Evolutionary conservation across 2,113 vertebrate genomes (phyloP), one percentile per base, ranked within the genome.

Genomic region (Osmerus mordax): DNA sequence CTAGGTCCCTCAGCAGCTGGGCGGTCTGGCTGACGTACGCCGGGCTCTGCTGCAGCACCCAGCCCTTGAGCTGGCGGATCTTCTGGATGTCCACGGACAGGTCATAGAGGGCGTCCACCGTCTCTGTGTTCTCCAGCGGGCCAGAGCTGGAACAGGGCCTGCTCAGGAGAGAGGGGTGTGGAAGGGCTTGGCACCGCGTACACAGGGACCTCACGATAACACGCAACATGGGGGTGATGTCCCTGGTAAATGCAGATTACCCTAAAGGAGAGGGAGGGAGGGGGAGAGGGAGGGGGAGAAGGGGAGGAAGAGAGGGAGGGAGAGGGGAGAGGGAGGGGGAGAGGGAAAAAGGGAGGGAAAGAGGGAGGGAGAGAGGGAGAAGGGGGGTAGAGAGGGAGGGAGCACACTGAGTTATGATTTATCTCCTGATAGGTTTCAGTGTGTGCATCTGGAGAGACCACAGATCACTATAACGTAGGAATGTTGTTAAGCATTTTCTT

Each of bases 71-170:
- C 74, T 93, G 91, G 12, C 94, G 92, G 29, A 99, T 90, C 72
- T 96, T 98, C 4, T 89, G 90, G 74, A 98, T 18, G 67, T 99
- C 94, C 19, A 97, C 92, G 2, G 93, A 94, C 63, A 96, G 83
- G 19, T 82, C 75, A 29, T 77, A 88, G 32, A 99, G 92, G 51
- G 78, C 88, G 68, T 94, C 88, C 0, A 97, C 76, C 0, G 94
- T 94, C 73, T 81, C 82, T 58, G 85, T 87, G 70, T 98, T 98
- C 88, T 98, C 96, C 18, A 54, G 70, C 14, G 73, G 67, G 83
- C 32, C 59, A 14, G 36, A 72, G 7, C 29, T 84, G 4, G 63
- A 75, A 62, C 77, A 87, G 29, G 62, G 41, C 62, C 84, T 83
- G 14, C 73, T 29, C 81, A 16, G 14, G 76, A 67, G 28, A 51